These are phyloP conservation scores for Frankliniella intonsa DNA, from an alignment of 2,888 invertebrate species.

Conservation along the genomic window DNA sequence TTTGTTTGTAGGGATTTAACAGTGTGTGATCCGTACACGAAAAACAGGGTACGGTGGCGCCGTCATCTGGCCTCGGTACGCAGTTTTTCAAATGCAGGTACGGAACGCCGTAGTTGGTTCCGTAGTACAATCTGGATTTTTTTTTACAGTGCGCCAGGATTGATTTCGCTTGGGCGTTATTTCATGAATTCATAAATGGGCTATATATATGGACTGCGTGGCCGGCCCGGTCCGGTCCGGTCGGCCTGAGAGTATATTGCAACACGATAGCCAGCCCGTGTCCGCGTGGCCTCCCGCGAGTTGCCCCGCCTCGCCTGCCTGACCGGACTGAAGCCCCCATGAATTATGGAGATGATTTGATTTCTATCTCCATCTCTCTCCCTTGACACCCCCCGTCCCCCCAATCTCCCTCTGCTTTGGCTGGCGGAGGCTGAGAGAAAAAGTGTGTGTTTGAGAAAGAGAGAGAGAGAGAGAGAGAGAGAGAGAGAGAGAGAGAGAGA, in stretches of 20 bases:
- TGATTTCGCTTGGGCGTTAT: neutral
- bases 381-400: neutral
- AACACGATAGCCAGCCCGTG: neutral
- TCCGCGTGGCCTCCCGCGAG: neutral
- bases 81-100: too few relatives aligned
- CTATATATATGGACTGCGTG: neutral
- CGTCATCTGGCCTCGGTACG: too few relatives aligned
- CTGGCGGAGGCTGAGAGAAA: too few relatives aligned
- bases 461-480: too few relatives aligned
- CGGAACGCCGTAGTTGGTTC: too few relatives aligned
- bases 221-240: neutral
- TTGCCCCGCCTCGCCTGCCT: neutral
- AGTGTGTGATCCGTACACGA: too few relatives aligned
- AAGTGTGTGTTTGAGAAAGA: too few relatives aligned
- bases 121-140: too few relatives aligned
- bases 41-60: too few relatives aligned
- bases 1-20: too few relatives aligned
- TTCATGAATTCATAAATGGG: neutral
- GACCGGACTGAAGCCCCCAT: neutral
- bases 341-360: neutral
- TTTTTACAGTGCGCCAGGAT: neutral
- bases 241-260: neutral
- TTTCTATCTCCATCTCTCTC: neutral
- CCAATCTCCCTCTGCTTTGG: neutral
- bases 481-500: too few relatives aligned